A percentile compares a stretch with the other conserved stretches of the same genome.
Evolutionary conservation across 2,113 vertebrate genomes (phyloP).

Genomic region (Piliocolobus tephrosceles): DNA sequence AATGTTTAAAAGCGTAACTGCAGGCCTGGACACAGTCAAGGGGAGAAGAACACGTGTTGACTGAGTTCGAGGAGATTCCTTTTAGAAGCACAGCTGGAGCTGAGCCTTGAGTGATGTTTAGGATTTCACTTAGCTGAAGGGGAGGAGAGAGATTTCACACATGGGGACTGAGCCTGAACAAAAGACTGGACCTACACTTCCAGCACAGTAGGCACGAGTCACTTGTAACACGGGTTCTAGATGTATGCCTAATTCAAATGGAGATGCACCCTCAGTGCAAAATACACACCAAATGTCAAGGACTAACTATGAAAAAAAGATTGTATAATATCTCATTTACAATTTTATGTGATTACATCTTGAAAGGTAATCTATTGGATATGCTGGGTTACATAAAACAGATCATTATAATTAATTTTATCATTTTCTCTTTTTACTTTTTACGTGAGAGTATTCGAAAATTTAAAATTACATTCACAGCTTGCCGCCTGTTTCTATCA

Average conservation of each 20-base stretch:
- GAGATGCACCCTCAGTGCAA: not conserved
- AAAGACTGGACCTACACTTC: not conserved
- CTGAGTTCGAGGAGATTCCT: accelerated
- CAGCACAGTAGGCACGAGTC: not conserved
- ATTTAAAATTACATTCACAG: not conserved
- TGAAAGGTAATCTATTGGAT: not conserved
- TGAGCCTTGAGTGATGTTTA: not conserved
- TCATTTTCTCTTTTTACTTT: not conserved
- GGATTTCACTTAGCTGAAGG: not conserved
- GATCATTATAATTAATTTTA: not conserved
- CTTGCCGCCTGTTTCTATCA: not conserved
- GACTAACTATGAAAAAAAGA: not conserved
- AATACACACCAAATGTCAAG: too few relatives aligned
- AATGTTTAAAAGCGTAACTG: not conserved
- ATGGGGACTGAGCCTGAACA: not conserved
- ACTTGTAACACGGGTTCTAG: not conserved
- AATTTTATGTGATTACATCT: not conserved
- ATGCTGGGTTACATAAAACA: not conserved
- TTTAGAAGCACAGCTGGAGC: not conserved
- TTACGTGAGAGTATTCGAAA: not conserved
- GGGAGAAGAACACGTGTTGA: not conserved
- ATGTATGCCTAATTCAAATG: not conserved
- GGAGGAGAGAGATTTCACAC: not conserved
- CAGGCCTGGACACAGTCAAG: not conserved
- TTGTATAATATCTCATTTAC: not conserved